Evolutionary conservation across 2,113 vertebrate genomes (phyloP).

Genomic region (Notechis scutatus): DNA sequence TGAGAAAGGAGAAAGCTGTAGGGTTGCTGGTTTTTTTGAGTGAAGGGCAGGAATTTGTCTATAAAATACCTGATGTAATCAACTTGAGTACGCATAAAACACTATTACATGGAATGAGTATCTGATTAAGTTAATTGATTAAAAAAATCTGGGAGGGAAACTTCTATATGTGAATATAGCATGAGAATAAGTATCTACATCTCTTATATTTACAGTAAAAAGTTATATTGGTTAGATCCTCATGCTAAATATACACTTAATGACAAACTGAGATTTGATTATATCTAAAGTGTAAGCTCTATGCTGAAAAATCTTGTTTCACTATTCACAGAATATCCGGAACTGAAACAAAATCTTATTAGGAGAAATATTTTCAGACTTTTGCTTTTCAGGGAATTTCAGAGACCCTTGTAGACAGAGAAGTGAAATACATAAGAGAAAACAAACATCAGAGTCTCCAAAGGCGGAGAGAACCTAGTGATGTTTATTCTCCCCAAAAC

Average conservation of each 20-base stretch:
- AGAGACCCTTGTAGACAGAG: neutral
- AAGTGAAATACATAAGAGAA: neutral
- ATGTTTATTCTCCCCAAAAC: neutral
- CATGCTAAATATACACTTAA: neutral
- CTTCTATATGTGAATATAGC: neutral
- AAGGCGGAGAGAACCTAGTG: neutral
- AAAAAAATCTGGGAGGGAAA: neutral
- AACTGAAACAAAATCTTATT: neutral
- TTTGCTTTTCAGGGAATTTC: neutral
- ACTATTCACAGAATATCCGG: neutral
- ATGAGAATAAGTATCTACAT: neutral
- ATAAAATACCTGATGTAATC: neutral
- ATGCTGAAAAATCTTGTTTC: neutral
- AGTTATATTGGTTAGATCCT: neutral
- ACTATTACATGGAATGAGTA: neutral
- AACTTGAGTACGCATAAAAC: neutral
- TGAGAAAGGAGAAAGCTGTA: slow-evolving; percentile 11
- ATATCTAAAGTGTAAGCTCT: neutral
- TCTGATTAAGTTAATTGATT: neutral
- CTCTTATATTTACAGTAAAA: neutral
- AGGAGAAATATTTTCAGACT: neutral
- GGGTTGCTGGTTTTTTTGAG: neutral
- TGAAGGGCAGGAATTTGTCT: neutral
- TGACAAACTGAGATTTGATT: neutral
- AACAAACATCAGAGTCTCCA: neutral